phyloP scores from a whole-genome alignment of 1,140 invertebrate genomes.

The Magallana gigas region DNA sequence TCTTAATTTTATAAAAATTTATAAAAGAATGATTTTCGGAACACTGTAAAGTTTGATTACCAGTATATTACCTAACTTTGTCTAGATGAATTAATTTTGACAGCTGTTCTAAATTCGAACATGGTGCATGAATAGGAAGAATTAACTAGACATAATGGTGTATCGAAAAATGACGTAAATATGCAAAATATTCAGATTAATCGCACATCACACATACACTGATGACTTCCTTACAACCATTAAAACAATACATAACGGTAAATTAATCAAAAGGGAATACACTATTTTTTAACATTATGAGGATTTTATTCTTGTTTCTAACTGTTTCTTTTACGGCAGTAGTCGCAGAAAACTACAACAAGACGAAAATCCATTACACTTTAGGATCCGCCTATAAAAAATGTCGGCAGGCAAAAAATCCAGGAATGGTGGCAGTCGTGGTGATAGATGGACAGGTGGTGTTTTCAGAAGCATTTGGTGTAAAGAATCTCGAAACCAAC shows the following conservation, averaged over 20 bases:
- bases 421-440: constrained; percentile 56
- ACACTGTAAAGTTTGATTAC: too few species aligned
- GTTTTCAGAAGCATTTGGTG: constrained; percentile 59
- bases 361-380: background rate
- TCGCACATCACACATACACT: background rate
- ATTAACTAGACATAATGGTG: background rate
- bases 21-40: background rate
- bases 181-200: background rate
- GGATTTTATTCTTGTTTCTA: background rate
- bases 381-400: background rate
- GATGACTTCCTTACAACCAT: background rate
- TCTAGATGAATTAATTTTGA: too few species aligned
- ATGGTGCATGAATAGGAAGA: too few species aligned
- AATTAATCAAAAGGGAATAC: background rate
- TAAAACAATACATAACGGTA: background rate
- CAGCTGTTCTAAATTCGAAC: too few species aligned
- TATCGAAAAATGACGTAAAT: background rate
- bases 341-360: background rate
- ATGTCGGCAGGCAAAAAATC: constrained; percentile 39
- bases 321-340: background rate
- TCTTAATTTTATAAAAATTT: too few species aligned
- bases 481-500: constrained; percentile 50
- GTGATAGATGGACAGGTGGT: constrained; percentile 62
- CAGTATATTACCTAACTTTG: too few species aligned
- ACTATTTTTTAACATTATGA: background rate